Conservation (phyloP, 1,140 invertebrate species). For the Listronotus oregonensis region DNA sequence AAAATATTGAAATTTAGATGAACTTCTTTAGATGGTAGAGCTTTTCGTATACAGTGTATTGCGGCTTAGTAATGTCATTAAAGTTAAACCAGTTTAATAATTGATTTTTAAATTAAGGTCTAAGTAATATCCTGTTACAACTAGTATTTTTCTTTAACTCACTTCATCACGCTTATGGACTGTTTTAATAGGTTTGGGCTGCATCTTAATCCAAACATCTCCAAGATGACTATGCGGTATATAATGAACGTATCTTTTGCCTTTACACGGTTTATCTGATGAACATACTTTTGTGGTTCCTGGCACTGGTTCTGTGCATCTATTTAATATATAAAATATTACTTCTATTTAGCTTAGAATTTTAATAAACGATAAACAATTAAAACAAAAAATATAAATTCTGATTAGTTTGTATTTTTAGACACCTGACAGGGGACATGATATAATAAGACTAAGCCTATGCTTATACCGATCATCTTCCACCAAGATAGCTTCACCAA, state of each 20-base stretch:
- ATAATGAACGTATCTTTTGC: conserved; percentile 29
- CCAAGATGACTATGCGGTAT: conserved; percentile 33
- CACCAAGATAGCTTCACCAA: conserved; percentile 56
- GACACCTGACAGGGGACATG: neutral
- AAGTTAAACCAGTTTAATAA: too few species aligned
- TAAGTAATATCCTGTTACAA: neutral
- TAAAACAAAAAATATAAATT: too few species aligned
- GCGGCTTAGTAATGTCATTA: too few species aligned
- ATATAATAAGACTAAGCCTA: neutral
- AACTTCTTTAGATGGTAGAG: too few species aligned
- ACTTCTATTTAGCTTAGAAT: too few species aligned
- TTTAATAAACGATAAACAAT: too few species aligned
- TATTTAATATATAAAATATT: neutral
- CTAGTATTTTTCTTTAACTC: neutral
- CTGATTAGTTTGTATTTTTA: neutral
- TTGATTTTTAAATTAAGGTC: neutral
- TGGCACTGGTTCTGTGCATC: conserved; percentile 51
- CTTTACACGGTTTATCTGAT: conserved; percentile 53
- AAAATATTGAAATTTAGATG: too few species aligned
- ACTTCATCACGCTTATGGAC: conserved; percentile 2
- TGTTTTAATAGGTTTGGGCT: neutral
- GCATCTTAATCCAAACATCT: conserved; percentile 40
- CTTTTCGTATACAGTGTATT: too few species aligned
- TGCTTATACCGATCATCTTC: conserved; percentile 47
- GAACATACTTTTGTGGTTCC: conserved; percentile 53